Percentiles rank a stretch among this genome's conserved stretches.
Conservation (phyloP, 2,888 invertebrate genomes). For the Nymphalis urticae region DNA sequence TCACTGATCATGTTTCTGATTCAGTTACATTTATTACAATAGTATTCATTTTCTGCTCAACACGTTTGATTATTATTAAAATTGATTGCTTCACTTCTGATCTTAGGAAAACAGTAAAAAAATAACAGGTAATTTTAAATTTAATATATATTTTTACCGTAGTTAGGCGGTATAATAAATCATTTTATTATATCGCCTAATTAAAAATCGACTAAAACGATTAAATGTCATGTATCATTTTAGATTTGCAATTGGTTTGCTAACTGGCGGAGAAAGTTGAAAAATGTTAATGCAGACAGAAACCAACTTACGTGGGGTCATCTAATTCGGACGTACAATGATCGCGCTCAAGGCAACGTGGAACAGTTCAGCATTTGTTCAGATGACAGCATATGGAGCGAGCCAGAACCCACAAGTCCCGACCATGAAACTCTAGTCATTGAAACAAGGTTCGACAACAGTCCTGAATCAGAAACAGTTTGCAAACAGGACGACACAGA, state of each 20-base stretch:
- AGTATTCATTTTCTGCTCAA: not conserved
- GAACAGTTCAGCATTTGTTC: conserved; percentile 91
- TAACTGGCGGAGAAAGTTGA: conserved; percentile 90
- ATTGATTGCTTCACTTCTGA: too few relatives aligned
- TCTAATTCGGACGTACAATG: conserved; percentile 87
- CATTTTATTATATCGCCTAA: not conserved
- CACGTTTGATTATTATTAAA: too few relatives aligned
- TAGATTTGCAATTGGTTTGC: conserved; percentile 91
- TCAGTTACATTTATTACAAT: not conserved
- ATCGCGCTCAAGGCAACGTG: conserved; percentile 88
- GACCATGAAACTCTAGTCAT: conserved; percentile 54
- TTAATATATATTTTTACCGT: not conserved
- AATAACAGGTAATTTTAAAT: too few relatives aligned
- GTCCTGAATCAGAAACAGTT: conserved; percentile 55
- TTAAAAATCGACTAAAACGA: not conserved
- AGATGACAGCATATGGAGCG: conserved; percentile 90
- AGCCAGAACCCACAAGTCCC: conserved; percentile 72
- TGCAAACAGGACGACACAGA: conserved; percentile 62
- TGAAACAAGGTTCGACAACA: conserved; percentile 54
- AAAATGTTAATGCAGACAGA: conserved; percentile 87
- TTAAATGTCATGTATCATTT: conserved; percentile 38
- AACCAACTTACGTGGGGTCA: conserved; percentile 88
- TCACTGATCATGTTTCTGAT: conserved; percentile 12
- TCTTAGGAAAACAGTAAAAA: too few relatives aligned
- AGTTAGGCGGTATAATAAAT: not conserved